Base-by-base conservation (phyloP, 2,797 vertebrate species). In the Rhinichthys osculus region DNA sequence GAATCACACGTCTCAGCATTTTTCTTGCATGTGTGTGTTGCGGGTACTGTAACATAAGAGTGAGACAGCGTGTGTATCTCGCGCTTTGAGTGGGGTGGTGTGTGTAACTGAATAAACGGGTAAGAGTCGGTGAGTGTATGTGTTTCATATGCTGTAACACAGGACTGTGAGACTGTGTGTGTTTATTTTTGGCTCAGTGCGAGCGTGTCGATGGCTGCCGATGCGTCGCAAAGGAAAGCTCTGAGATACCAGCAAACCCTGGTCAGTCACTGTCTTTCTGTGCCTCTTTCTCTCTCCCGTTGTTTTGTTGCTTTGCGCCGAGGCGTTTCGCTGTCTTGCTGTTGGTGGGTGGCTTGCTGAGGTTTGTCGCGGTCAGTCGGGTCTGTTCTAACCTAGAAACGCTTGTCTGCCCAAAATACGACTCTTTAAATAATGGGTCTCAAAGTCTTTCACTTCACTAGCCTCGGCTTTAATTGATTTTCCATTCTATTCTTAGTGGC, bases 151-250 rank as follows among this genome's bases (percentile, higher is more conserved):
- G 83, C 67, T 83, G 91, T 83, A 90, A 96, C 95, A 94, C 93
- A 94, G 94, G 92, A 93, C 38, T 38, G 92, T 90, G 90, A 94
- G 94, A 94, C 93, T 94, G 93, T 96, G 95, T 95, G 95, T 94
- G 92, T 86, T 85, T 77, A 85, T 91, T 96, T 96, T 93, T 96
- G 95, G 94, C 94, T 95, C 93, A 96, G 94, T 96, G 94, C 95
- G 94, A 95, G 92, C 91, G 94, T 92, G 94, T 95, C 95, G 93
- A 98, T 98, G 97, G 96, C 96, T 96, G 96, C 95, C 94, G 95
- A 96, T 96, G 95, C 94, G 86, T 95, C 95, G 94, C 96, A 96
- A 92, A 96, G 95, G 87, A 97, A 96, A 94, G 94, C 96, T 30
- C 96, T 98, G 90, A 96, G 92, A 89, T 98, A 97, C 94, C 97